These are phyloP conservation scores for Catharus ustulatus DNA, from an alignment of 2,797 vertebrate species.

Conservation along the genomic window DNA sequence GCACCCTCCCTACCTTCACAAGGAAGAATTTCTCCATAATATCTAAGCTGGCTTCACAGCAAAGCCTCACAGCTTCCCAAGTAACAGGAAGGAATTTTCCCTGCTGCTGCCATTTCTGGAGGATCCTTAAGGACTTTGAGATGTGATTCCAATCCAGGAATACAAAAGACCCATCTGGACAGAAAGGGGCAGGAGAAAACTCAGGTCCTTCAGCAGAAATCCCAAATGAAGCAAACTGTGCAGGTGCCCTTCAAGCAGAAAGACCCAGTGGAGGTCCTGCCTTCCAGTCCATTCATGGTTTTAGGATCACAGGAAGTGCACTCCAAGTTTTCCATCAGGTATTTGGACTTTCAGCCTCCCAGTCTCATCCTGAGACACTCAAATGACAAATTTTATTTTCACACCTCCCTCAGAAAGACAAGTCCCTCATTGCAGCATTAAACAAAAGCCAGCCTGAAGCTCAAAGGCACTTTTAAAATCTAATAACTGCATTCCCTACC, in stretches of 20 bases:
- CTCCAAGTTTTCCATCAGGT: neutral
- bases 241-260: neutral
- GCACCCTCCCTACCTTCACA: neutral
- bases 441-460: neutral
- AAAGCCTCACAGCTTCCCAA: neutral
- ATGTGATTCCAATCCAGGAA: neutral
- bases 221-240: neutral
- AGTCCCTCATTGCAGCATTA: neutral
- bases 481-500: neutral
- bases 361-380: neutral
- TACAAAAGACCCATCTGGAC: neutral
- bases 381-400: neutral
- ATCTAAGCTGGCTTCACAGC: rapidly evolving
- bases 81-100: neutral
- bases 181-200: neutral
- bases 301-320: neutral
- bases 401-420: neutral
- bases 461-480: neutral
- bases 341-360: neutral
- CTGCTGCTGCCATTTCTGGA: neutral
- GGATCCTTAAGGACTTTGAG: neutral
- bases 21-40: neutral
- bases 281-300: neutral
- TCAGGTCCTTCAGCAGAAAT: neutral
- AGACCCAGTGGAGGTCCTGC: neutral